Evolutionary conservation across 2,113 vertebrate genomes (phyloP).

Genomic region (Corythornis madagascariensis): DNA sequence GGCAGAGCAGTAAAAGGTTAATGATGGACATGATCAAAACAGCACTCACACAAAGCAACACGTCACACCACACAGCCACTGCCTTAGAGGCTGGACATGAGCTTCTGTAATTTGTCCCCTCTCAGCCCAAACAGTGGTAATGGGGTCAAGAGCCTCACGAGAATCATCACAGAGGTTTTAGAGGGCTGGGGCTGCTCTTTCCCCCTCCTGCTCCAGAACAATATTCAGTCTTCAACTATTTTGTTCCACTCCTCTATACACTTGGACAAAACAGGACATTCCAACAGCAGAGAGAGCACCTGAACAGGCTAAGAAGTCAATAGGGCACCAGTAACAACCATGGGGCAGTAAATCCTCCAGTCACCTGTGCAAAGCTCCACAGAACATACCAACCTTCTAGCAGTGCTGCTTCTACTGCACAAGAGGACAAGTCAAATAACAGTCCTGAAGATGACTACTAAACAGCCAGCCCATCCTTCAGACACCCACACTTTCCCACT

Average conservation of each 20-base stretch:
- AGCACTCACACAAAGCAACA: not conserved
- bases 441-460: not conserved
- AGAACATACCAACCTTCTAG: not conserved
- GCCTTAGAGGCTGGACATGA: not conserved
- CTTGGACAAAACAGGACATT: not conserved
- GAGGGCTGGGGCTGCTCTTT: not conserved
- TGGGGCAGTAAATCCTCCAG: not conserved
- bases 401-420: not conserved
- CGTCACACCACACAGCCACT: rapidly evolving
- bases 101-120: not conserved
- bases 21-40: not conserved
- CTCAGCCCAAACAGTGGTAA: not conserved
- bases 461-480: not conserved
- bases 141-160: not conserved
- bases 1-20: not conserved
- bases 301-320: not conserved
- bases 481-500: not conserved
- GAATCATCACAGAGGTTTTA: not conserved
- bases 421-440: not conserved
- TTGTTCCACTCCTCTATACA: not conserved
- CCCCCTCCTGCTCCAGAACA: not conserved
- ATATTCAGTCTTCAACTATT: not conserved
- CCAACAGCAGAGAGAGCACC: not conserved
- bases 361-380: not conserved
- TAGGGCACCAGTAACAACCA: not conserved